Evolutionary conservation across 2,797 vertebrate genomes (phyloP).

Genomic region (Peromyscus nudipes): DNA sequence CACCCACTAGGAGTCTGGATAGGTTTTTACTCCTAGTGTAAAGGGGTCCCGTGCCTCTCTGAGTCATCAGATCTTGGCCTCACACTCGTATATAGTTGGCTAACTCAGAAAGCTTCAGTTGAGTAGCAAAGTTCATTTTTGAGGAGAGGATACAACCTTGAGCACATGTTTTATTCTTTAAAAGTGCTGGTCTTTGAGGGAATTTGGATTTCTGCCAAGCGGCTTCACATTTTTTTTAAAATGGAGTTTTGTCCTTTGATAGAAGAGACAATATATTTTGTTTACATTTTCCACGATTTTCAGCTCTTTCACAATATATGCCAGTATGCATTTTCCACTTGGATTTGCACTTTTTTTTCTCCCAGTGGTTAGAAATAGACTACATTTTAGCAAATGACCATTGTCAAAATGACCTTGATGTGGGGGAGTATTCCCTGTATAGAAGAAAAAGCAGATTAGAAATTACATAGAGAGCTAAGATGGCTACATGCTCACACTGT

Average conservation of each 20-base stretch:
- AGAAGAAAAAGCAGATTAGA: background rate
- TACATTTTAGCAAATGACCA: background rate
- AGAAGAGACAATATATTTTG: background rate
- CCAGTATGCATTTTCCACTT: background rate
- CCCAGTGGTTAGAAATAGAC: background rate
- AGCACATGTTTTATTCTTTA: background rate
- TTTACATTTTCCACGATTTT: background rate
- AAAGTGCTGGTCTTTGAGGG: background rate
- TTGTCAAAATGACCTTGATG: background rate
- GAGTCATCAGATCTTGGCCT: background rate
- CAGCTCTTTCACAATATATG: background rate
- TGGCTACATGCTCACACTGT: background rate
- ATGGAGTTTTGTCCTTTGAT: background rate
- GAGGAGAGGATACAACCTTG: background rate
- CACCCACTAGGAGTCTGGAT: background rate
- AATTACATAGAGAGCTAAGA: background rate
- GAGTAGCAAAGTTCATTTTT: background rate
- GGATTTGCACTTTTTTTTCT: background rate
- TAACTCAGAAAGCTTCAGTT: background rate
- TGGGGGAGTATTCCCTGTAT: background rate
- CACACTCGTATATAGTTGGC: background rate
- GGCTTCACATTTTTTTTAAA: background rate
- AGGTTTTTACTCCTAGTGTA: background rate
- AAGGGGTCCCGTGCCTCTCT: background rate
- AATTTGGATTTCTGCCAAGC: background rate